A percentile compares a stretch with the other conserved stretches of the same genome.
phyloP scores from a whole-genome alignment of 2,113 vertebrate species.

The Gnathonemus echidnorhynchus region DNA sequence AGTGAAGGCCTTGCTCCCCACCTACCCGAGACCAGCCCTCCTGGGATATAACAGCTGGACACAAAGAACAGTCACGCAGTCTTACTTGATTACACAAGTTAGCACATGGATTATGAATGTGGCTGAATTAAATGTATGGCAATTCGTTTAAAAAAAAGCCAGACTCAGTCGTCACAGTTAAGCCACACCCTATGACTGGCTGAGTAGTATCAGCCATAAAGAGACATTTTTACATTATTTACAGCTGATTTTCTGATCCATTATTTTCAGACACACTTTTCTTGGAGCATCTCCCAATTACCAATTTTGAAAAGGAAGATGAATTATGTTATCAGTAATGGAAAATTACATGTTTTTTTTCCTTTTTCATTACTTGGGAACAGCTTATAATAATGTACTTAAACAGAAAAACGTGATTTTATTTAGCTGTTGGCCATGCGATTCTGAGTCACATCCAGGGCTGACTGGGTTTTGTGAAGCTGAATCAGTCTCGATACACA shows the following conservation, averaged over 20 bases:
- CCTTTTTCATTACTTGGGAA: not conserved
- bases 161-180: not conserved
- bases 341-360: not conserved
- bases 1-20: not conserved
- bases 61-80: not conserved
- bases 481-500: not conserved
- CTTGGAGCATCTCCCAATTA: not conserved
- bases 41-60: not conserved
- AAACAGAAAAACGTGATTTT: not conserved
- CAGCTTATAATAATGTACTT: not conserved
- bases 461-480: not conserved
- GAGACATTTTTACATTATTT: not conserved
- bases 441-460: not conserved
- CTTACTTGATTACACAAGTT: not conserved
- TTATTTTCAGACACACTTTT: not conserved
- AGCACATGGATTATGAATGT: not conserved
- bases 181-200: not conserved
- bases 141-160: not conserved
- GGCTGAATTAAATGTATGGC: not conserved
- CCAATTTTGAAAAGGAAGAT: not conserved
- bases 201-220: not conserved
- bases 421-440: not conserved
- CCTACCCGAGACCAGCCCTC: not conserved
- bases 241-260: not conserved
- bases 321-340: not conserved